A percentile compares a stretch with the other conserved stretches of the same genome.
Evolutionary conservation across 2,113 vertebrate species (phyloP).

Genomic region (Laterallus jamaicensis): DNA sequence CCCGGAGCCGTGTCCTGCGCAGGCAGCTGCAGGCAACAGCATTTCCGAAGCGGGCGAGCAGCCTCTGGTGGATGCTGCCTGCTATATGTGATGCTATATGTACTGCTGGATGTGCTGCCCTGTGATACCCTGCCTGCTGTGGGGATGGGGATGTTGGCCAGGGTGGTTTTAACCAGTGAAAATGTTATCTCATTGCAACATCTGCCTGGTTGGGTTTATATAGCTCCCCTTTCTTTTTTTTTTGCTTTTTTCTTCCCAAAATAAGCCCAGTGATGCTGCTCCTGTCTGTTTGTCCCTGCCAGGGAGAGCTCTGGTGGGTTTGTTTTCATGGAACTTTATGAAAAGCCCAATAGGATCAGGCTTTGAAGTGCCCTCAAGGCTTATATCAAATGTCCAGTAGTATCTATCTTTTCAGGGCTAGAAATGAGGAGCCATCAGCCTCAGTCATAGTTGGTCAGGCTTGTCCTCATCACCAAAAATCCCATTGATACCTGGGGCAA

Average conservation of each 20-base stretch:
- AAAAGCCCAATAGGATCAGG: not conserved
- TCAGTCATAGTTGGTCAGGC: not conserved
- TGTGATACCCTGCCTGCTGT: not conserved
- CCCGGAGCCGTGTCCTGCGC: not conserved
- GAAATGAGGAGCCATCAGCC: not conserved
- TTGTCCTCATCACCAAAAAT: not conserved
- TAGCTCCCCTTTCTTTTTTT: fast-evolving
- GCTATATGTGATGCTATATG: not conserved
- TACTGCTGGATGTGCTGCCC: no score
- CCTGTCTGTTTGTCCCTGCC: fast-evolving
- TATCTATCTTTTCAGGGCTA: not conserved
- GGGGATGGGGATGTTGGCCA: not conserved
- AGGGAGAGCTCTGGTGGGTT: not conserved
- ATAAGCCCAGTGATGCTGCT: not conserved
- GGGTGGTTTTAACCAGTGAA: fast-evolving
- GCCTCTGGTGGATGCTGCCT: slow-evolving; percentile 54
- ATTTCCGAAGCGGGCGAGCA: slow-evolving; percentile 30
- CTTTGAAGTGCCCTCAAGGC: not conserved
- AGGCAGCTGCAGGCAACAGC: not conserved
- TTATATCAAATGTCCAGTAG: fast-evolving
- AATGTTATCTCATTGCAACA: fast-evolving
- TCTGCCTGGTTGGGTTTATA: fast-evolving
- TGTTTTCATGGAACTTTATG: not conserved
- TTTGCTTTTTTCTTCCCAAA: no score
- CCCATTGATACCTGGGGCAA: no score